These are phyloP conservation scores for Peromyscus maniculatus DNA, from an alignment of 2,113 vertebrate species.

Conservation along the genomic window DNA sequence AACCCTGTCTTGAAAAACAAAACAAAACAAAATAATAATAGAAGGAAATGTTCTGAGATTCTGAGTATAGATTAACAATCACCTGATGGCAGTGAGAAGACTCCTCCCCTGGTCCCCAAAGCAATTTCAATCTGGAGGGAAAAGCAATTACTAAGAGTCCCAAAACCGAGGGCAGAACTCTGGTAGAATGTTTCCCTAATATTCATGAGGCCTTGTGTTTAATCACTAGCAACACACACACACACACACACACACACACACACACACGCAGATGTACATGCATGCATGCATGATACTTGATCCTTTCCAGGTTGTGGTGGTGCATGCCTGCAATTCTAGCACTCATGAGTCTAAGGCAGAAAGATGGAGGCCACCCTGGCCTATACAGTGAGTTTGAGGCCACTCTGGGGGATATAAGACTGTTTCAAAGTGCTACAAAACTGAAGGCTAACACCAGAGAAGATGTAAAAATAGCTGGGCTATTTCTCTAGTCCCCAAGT, in stretches of 20 bases:
- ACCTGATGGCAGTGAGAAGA: neutral
- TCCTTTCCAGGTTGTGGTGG: neutral
- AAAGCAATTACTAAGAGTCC: slow-evolving; percentile 20
- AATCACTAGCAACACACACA: neutral
- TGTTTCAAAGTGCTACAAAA: neutral
- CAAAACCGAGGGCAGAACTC: neutral
- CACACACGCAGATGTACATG: too few species aligned
- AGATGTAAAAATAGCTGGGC: neutral
- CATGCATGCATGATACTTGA: neutral
- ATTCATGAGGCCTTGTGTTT: neutral
- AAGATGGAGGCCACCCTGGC: neutral
- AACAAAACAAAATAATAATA: neutral
- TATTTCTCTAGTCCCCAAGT: neutral
- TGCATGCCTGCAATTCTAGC: neutral
- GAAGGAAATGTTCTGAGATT: neutral
- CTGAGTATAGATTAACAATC: slow-evolving; percentile 21
- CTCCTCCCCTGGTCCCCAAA: neutral
- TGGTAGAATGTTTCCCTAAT: neutral
- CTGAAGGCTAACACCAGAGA: slow-evolving; percentile 24
- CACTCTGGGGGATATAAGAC: neutral
- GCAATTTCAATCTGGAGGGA: slow-evolving; percentile 21
- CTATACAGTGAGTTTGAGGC: too few species aligned
- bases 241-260: neutral
- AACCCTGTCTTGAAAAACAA: neutral
- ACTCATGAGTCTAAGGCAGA: neutral